These are phyloP conservation scores for Kryptolebias marmoratus DNA, from an alignment of 2,113 vertebrate genomes.

Conservation along the genomic window DNA sequence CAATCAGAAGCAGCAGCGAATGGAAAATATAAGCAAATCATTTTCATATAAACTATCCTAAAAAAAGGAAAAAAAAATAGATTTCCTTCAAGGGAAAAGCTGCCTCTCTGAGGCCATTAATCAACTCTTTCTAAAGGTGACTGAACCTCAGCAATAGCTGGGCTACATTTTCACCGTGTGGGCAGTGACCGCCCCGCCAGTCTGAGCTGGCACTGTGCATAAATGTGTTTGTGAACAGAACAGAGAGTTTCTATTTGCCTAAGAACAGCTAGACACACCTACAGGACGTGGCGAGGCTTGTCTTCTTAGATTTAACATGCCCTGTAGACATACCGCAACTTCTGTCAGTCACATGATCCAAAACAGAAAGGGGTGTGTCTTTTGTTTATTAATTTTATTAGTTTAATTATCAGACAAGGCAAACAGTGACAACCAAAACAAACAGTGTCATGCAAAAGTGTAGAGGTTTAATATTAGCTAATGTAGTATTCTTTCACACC, in stretches of 20 bases:
- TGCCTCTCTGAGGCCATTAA: constrained; percentile 58
- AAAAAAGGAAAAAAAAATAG: constrained; percentile 15
- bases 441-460: too few relatives aligned
- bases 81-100: constrained; percentile 54
- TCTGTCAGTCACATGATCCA: constrained; percentile 16
- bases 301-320: constrained; percentile 58
- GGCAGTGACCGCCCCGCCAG: constrained; percentile 35
- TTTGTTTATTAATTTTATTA: too few relatives aligned
- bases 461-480: too few relatives aligned
- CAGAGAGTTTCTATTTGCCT: constrained; percentile 32
- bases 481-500: too few relatives aligned
- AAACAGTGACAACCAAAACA: not conserved
- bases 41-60: constrained; percentile 52
- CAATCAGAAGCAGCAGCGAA: constrained; percentile 30
- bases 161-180: constrained; percentile 34
- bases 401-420: not conserved
- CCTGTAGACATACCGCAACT: constrained; percentile 24
- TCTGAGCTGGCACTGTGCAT: constrained; percentile 6
- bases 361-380: not conserved
- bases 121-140: constrained; percentile 58
- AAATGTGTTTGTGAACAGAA: constrained; percentile 5
- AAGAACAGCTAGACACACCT: constrained; percentile 52
- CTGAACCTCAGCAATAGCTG: constrained; percentile 52
- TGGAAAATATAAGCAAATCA: constrained; percentile 23
- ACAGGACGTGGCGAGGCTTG: constrained; percentile 48